A percentile compares a stretch with the other conserved stretches of the same genome.
These are phyloP conservation scores for Eleutherodactylus coqui DNA, from an alignment of 2,797 vertebrate genomes.

Conservation along the genomic window DNA sequence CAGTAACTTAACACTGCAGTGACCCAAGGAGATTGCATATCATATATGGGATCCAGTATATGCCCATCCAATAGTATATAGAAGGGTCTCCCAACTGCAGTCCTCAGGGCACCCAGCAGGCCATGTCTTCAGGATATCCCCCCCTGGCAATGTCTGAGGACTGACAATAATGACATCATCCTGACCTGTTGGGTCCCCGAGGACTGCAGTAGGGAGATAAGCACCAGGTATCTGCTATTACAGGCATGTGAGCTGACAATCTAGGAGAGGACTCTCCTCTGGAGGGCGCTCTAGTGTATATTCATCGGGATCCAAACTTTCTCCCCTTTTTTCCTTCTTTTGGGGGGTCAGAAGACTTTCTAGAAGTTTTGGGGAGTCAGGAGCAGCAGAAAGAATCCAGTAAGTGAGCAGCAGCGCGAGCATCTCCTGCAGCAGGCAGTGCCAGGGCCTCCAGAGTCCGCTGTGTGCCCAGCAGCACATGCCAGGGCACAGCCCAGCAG, in stretches of 20 bases:
- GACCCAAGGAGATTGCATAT: too few relatives aligned
- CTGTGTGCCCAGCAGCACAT: constrained; percentile 24
- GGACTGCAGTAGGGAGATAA: neutral
- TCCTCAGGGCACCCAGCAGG: too few relatives aligned
- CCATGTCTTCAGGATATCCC: too few relatives aligned
- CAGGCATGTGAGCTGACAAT: neutral
- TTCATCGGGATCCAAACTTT: neutral
- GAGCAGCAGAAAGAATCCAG: constrained; percentile 14
- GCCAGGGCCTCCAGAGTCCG: constrained; percentile 33
- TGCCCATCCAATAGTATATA: too few relatives aligned
- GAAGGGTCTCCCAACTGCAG: too few relatives aligned
- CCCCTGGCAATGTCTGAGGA: too few relatives aligned
- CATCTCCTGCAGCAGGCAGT: constrained; percentile 37
- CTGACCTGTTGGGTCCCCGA: too few relatives aligned
- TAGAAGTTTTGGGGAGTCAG: neutral
- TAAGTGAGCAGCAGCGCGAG: neutral
- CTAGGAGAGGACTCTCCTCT: neutral
- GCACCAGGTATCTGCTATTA: constrained; percentile 4
- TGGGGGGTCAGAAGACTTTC: constrained; percentile 1
- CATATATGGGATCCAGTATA: too few relatives aligned
- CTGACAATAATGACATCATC: too few relatives aligned
- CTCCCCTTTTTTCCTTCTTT: neutral
- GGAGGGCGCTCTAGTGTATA: neutral
- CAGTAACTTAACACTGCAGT: neutral
- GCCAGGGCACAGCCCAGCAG: neutral